phyloP scores from a whole-genome alignment of 2,888 invertebrate species.

The Glyphotaelius pellucidus region DNA sequence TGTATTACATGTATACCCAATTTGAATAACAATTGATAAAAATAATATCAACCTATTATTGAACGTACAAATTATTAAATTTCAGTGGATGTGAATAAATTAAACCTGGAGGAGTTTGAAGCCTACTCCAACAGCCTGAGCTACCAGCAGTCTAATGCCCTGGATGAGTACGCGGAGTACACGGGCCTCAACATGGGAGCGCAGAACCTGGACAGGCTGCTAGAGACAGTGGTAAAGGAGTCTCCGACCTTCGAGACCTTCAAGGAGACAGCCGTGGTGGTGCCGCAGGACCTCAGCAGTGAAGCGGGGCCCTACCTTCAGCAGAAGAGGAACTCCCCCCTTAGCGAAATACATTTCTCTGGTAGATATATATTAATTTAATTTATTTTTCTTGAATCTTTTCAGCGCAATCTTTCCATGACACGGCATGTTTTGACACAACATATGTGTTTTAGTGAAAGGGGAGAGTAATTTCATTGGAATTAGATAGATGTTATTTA shows the following conservation, averaged over 20 bases:
- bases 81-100: neutral
- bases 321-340: conserved; percentile 39
- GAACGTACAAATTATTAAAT: neutral
- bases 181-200: conserved; percentile 60
- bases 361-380: conserved; percentile 52
- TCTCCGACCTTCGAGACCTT: conserved; percentile 57
- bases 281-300: conserved; percentile 43
- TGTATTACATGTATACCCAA: too few relatives aligned
- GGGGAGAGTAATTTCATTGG: too few relatives aligned
- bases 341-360: conserved; percentile 63
- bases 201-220: conserved; percentile 27
- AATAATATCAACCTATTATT: too few relatives aligned
- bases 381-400: neutral
- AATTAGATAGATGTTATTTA: too few relatives aligned
- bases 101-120: neutral
- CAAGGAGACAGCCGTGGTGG: conserved; percentile 40
- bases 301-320: neutral
- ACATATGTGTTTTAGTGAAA: too few relatives aligned
- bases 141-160: conserved; percentile 18
- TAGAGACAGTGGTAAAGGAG: conserved; percentile 28
- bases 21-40: too few relatives aligned
- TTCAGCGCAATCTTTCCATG: too few relatives aligned
- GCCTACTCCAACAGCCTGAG: conserved; percentile 30
- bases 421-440: too few relatives aligned
- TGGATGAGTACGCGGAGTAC: conserved; percentile 53